Base-by-base conservation (phyloP, 53 echinoderm and acorn worm species). In the Patiria pectinifera region DNA sequence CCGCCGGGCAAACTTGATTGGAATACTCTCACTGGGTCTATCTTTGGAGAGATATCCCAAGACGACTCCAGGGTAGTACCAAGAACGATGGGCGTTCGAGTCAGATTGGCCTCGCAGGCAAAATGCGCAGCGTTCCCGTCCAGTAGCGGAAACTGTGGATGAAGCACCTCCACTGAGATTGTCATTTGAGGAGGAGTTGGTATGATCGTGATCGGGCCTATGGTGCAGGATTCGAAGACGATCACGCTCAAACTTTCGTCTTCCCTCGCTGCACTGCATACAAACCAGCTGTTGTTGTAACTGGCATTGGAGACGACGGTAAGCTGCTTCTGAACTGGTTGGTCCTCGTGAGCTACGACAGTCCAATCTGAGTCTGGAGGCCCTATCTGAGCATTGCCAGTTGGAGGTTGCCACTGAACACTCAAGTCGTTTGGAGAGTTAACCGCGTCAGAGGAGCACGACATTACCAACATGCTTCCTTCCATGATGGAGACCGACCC, bases 241-340 rank as follows among this genome's bases (percentile, higher is more conserved):
- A 69, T 4, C n/a, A 24, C 48, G 16, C 62, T 45, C 3, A 82
- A 59, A 21, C 2, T 43, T 11, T 48, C 81, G 22, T 81, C 69
- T 16, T 24, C 90, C 63, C 62, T n/a, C 66, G 46, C 69, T 21
- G 89, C 62, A 63, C n/a, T 80, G 24, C 90, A 90, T 4, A 69
- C 14, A 69, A 90, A 90, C 90, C 48, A 22, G 48, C 78, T 80
- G 81, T 90, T 48, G 90, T 90, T 90, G 70, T 63, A 90, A 16
- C 18, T 45, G 11, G 2, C 45, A 23, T 45, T 14, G 21, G 16
- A 69, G 10, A 80, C 23, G 2, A 90, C 9, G 79, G 63, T 81
- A 4, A 80, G 81, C 46, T 48, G 81, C 47, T 90, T 90, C 11
- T 3, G 8, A 69, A 80, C 22, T 14, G 48, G 45, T 46, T 79